phyloP scores from a whole-genome alignment of 2,888 invertebrate species.

The Oscheius sp. region DNA sequence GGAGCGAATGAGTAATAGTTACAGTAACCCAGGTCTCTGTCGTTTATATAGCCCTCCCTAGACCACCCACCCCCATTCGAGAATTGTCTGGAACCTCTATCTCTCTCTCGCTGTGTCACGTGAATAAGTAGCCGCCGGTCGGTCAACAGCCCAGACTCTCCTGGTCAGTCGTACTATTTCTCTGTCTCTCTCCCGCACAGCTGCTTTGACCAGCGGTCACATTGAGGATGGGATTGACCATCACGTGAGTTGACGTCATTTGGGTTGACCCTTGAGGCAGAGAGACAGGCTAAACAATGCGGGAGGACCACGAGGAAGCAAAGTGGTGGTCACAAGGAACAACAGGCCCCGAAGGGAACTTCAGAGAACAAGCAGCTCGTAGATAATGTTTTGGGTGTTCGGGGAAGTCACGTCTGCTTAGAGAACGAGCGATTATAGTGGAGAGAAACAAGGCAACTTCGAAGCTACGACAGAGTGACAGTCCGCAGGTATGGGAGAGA shows the following conservation, averaged over 20 bases:
- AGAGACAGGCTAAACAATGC: background rate
- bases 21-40: constrained; percentile 15
- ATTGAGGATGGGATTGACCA: background rate
- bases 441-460: no score
- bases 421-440: no score
- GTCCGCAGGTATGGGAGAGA: no score
- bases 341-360: no score
- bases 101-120: constrained; percentile 24
- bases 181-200: no score
- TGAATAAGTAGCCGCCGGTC: constrained; percentile 15
- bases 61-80: background rate
- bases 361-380: no score
- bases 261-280: background rate
- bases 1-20: background rate
- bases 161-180: background rate
- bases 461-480: no score
- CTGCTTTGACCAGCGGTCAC: constrained; percentile 16
- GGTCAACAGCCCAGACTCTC: constrained; percentile 33
- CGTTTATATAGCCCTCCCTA: constrained; percentile 8
- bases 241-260: constrained; percentile 6
- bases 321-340: no score
- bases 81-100: constrained; percentile 46
- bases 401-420: no score
- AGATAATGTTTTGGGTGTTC: no score
- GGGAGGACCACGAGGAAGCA: background rate